These are phyloP conservation scores for Nycticebus coucang DNA, from an alignment of 2,113 vertebrate species.

Conservation along the genomic window DNA sequence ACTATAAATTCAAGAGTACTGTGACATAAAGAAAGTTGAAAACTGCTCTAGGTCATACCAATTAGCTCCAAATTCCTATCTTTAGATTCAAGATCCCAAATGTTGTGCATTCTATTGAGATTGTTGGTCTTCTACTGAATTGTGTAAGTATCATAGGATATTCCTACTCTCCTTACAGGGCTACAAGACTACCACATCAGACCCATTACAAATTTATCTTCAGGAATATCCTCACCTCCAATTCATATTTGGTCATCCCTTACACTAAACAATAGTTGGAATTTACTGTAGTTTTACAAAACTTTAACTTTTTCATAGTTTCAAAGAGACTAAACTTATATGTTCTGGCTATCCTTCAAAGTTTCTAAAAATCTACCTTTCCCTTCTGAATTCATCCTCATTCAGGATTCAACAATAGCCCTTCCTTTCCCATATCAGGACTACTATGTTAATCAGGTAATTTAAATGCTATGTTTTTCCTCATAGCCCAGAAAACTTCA, in stretches of 20 bases:
- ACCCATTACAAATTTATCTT: not conserved
- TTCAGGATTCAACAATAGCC: conserved; percentile 48
- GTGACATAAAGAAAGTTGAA: too few species aligned
- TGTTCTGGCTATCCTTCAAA: conserved; percentile 65
- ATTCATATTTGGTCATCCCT: conserved; percentile 60
- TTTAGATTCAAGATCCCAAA: conserved; percentile 49
- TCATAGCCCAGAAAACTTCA: not conserved
- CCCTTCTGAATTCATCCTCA: conserved; percentile 42
- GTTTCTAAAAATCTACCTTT: conserved; percentile 5
- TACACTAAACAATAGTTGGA: conserved; percentile 52
- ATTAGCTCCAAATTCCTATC: conserved; percentile 31
- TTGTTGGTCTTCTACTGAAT: conserved; percentile 31
- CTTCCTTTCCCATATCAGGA: conserved; percentile 10
- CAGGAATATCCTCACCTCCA: conserved; percentile 19
- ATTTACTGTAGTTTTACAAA: conserved; percentile 66
- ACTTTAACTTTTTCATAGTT: conserved; percentile 67
- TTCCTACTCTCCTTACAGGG: not conserved
- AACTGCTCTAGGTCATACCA: conserved; percentile 28
- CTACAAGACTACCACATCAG: not conserved
- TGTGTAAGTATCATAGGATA: not conserved
- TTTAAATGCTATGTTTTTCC: conserved; percentile 41
- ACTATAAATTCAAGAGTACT: too few species aligned
- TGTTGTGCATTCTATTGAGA: conserved; percentile 44
- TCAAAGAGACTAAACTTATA: conserved; percentile 66
- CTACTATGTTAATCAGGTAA: not conserved